A percentile compares a stretch with the other conserved stretches of the same genome.
These are phyloP conservation scores for Caenorhabditis elegans DNA, from an alignment of 1,140 invertebrate genomes.

Conservation along the genomic window WBcel235 BX284606.5:8796001-8796500, in stretches of 20 bases:
- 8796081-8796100: too few species aligned
- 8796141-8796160: conserved; percentile 10
- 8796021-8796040: background rate
- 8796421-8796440: background rate
- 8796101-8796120: too few species aligned
- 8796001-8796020: background rate
- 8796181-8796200: background rate
- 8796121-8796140: too few species aligned
- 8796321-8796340: background rate
- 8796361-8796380: conserved; percentile 1
- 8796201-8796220: background rate
- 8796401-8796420: background rate
- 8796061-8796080: too few species aligned
- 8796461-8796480: background rate
- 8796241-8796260: too few species aligned
- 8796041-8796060: too few species aligned
- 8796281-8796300: background rate
- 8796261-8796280: background rate
- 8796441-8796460: background rate
- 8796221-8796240: too few species aligned
- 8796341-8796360: conserved; percentile 23
- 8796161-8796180: background rate
- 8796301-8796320: background rate
- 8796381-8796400: background rate
- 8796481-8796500: background rate